Conservation (phyloP, 2,888 invertebrate genomes). For the Empis livida region DNA sequence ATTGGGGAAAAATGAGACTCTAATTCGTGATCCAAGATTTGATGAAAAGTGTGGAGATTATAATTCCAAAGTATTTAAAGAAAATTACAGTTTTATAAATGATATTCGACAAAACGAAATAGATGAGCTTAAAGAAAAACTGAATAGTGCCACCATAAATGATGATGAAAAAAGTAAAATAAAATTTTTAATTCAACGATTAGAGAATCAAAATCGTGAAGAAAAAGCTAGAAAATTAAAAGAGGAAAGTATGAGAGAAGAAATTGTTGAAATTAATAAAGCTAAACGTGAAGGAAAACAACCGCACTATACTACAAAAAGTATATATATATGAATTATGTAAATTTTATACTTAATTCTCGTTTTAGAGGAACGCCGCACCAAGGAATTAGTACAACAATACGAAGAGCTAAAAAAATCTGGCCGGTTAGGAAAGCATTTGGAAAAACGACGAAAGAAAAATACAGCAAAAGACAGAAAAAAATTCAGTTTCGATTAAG, state of each 20-base stretch:
- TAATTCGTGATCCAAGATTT: constrained; percentile 66
- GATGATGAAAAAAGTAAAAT: constrained; percentile 50
- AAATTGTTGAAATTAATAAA: constrained; percentile 43
- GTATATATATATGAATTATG: constrained; percentile 34
- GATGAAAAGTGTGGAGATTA: constrained; percentile 73
- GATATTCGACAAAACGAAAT: constrained; percentile 61
- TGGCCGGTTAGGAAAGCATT: constrained; percentile 66
- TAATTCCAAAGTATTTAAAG: constrained; percentile 57
- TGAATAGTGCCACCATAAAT: constrained; percentile 47
- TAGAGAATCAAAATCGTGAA: constrained; percentile 67
- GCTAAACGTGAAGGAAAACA: constrained; percentile 53
- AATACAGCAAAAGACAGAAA: constrained; percentile 37
- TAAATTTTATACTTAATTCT: constrained; percentile 5
- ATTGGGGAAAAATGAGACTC: constrained; percentile 14
- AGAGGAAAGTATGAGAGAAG: constrained; percentile 40
- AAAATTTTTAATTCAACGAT: constrained; percentile 55
- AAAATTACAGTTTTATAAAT: constrained; percentile 64
- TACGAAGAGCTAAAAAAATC: constrained; percentile 67
- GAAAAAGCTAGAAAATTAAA: constrained; percentile 44
- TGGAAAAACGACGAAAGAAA: constrained; percentile 69
- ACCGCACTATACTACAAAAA: constrained; percentile 59
- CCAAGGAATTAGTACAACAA: constrained; percentile 61
- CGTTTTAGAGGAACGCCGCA: constrained; percentile 65
- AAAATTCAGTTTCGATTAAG: constrained; percentile 28
- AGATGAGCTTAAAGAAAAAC: constrained; percentile 44